Conservation (phyloP, 2,797 vertebrate species). For the Syngnathus acus region DNA sequence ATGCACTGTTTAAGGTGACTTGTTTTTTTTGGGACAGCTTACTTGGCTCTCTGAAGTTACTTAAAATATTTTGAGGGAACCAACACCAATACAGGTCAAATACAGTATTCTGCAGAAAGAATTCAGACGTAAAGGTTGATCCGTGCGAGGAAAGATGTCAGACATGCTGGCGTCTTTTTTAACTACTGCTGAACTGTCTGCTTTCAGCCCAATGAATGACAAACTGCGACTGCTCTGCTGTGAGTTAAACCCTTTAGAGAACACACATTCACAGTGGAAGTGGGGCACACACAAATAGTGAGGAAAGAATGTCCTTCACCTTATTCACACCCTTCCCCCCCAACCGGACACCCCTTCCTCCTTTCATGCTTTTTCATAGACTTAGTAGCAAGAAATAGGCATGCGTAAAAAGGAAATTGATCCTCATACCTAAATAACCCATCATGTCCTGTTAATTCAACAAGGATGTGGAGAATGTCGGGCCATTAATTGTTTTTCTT, state of each 20-base stretch:
- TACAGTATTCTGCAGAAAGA: background rate
- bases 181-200: constrained; percentile 25
- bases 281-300: constrained; percentile 62
- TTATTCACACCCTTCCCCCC: constrained; percentile 44
- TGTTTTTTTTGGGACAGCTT: background rate
- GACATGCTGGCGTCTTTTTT: constrained; percentile 62
- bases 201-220: constrained; percentile 52
- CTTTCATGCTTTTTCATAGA: constrained; percentile 46
- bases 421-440: background rate
- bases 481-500: background rate
- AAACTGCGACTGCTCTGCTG: constrained; percentile 42
- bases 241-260: constrained; percentile 34
- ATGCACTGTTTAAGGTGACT: background rate
- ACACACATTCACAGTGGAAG: constrained; percentile 26
- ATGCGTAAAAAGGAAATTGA: background rate
- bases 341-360: constrained; percentile 41
- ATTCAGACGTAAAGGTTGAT: constrained; percentile 3
- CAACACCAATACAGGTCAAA: background rate
- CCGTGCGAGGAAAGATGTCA: constrained; percentile 26
- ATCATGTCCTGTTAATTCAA: background rate
- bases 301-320: constrained; percentile 50
- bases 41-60: background rate
- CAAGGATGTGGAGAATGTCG: background rate
- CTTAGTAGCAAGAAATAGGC: constrained; percentile 28
- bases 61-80: background rate